These are phyloP conservation scores for Trematomus bernacchii DNA, from an alignment of 2,797 vertebrate genomes.

Conservation along the genomic window DNA sequence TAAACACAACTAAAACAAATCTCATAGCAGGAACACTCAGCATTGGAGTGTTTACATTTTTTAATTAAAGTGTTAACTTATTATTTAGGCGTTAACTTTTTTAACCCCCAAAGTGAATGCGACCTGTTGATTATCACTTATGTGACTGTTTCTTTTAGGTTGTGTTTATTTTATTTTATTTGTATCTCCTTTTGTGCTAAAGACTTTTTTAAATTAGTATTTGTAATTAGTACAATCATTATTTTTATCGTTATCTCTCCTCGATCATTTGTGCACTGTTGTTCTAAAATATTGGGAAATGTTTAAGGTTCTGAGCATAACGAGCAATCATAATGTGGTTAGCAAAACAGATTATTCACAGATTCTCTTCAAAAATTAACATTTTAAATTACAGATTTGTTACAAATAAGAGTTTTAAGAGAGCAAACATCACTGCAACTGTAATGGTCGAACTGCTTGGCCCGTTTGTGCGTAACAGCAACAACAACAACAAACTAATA, in stretches of 20 bases:
- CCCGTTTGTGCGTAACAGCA: neutral
- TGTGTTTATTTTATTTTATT: neutral
- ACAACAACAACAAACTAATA: too few relatives aligned
- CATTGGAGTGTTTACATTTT: neutral
- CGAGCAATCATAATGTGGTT: neutral
- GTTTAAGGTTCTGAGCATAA: neutral
- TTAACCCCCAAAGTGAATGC: neutral
- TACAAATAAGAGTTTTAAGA: neutral
- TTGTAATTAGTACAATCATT: neutral
- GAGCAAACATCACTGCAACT: neutral
- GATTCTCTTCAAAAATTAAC: neutral
- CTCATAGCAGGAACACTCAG: neutral
- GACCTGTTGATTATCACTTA: constrained; percentile 50
- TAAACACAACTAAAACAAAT: neutral
- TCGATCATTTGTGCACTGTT: neutral
- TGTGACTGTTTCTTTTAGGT: neutral
- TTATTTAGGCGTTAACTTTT: too few relatives aligned
- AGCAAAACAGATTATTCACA: neutral
- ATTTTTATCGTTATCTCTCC: too few relatives aligned
- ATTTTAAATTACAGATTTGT: neutral
- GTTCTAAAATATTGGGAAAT: too few relatives aligned
- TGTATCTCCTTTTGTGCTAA: neutral
- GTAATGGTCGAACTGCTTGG: neutral
- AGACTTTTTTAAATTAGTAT: neutral
- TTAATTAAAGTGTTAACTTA: neutral